These are phyloP conservation scores for Aldrovandia affinis DNA, from an alignment of 2,797 vertebrate species.

Conservation along the genomic window DNA sequence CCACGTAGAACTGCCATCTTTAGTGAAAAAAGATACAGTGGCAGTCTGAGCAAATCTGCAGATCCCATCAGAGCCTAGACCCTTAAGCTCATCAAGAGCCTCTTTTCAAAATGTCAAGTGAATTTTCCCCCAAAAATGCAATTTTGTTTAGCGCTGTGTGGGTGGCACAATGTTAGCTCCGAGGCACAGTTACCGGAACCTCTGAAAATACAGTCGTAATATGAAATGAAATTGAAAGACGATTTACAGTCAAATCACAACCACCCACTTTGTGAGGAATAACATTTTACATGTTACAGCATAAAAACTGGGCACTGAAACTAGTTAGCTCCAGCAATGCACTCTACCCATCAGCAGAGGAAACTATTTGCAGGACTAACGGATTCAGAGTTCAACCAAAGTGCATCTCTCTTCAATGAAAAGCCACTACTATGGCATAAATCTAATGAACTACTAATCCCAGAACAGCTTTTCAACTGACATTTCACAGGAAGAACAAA, in stretches of 20 bases:
- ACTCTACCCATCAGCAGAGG: background rate
- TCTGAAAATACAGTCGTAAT: background rate
- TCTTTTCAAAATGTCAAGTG: constrained; percentile 7
- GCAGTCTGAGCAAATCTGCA: background rate
- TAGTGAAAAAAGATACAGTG: background rate
- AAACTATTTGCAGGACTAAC: background rate
- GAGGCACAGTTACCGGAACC: background rate
- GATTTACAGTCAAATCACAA: background rate
- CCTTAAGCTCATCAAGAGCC: background rate
- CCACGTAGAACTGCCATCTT: background rate
- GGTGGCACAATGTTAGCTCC: background rate
- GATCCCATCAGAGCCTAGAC: background rate
- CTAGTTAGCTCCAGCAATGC: background rate
- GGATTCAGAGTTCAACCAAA: background rate
- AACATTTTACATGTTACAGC: background rate
- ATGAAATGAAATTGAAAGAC: background rate
- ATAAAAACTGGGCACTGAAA: no score
- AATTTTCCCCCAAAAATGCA: background rate
- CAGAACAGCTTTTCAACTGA: background rate
- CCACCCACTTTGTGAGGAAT: background rate
- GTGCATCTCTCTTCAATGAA: background rate
- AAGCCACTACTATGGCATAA: background rate
- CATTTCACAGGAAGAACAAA: background rate
- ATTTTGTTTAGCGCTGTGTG: background rate
- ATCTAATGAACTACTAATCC: background rate